Conservation (phyloP, 2,888 invertebrate genomes). For the Acanthoscelides obtectus region DNA sequence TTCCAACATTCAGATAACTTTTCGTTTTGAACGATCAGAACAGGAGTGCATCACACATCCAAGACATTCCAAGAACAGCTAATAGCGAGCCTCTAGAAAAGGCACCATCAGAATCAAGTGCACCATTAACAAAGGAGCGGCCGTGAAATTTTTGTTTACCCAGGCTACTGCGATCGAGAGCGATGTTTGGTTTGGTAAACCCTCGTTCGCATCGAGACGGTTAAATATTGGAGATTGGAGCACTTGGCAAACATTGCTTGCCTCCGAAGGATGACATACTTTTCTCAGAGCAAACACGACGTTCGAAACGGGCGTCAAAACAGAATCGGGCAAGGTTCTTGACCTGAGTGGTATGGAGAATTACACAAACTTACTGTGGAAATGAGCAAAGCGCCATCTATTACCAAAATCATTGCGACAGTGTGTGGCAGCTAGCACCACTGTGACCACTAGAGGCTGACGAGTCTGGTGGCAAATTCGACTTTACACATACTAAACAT, state of each 20-base stretch:
- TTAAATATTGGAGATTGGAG: neutral
- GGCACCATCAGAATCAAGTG: neutral
- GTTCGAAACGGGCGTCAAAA: neutral
- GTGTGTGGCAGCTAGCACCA: no score
- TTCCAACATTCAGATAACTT: no score
- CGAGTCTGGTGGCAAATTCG: no score
- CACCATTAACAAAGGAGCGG: slow-evolving; percentile 2
- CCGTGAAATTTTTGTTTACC: neutral
- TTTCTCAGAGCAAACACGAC: neutral
- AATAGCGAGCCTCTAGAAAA: neutral
- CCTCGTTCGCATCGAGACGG: neutral
- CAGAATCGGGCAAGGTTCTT: neutral
- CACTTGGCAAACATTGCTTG: neutral
- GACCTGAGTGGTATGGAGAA: neutral
- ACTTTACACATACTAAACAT: no score
- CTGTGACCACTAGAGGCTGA: no score
- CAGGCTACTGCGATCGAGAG: neutral
- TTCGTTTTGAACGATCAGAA: no score
- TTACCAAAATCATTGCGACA: no score
- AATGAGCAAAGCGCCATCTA: no score
- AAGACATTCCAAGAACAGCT: neutral
- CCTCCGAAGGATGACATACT: neutral
- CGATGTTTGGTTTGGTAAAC: neutral
- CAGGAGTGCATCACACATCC: neutral
- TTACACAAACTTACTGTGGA: no score